Evolutionary conservation across 2,113 vertebrate genomes (phyloP).

Genomic region (Camelus dromedarius): DNA sequence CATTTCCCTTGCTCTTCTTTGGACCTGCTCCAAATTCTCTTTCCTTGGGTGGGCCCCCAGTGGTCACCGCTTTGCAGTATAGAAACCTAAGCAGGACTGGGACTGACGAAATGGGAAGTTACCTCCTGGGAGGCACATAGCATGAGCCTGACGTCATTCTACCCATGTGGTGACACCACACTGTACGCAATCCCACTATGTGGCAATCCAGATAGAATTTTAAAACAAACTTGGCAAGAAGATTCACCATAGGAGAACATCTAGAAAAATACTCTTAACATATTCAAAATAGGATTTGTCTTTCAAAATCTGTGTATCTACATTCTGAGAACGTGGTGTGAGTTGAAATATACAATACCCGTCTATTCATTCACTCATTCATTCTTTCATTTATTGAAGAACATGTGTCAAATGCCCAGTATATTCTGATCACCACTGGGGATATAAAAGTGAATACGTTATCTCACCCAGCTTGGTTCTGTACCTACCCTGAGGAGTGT

Average conservation of each 20-base stretch:
- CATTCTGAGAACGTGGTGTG: not conserved
- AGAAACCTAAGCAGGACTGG: not conserved
- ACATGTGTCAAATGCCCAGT: not conserved
- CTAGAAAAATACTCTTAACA: not conserved
- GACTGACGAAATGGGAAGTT: not conserved
- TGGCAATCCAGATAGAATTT: not conserved
- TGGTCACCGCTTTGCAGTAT: not conserved
- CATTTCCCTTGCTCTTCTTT: conserved; percentile 71
- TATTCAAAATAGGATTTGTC: not conserved
- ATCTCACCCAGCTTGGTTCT: not conserved
- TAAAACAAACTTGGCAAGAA: not conserved
- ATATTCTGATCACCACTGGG: not conserved
- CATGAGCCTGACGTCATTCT: not conserved
- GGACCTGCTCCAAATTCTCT: conserved; percentile 43
- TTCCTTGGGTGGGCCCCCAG: conserved; percentile 51
- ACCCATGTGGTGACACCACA: not conserved
- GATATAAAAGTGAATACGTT: not conserved
- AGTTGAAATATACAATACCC: not conserved
- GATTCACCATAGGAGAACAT: not conserved
- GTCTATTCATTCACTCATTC: not conserved
- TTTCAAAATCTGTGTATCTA: not conserved
- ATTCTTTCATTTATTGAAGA: not conserved
- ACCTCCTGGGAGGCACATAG: not conserved
- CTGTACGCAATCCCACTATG: not conserved
- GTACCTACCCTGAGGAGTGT: not conserved